A percentile compares a stretch with the other conserved stretches of the same genome.
Evolutionary conservation across 2,113 vertebrate genomes (phyloP).

Genomic region (Monarcha castaneiventris): DNA sequence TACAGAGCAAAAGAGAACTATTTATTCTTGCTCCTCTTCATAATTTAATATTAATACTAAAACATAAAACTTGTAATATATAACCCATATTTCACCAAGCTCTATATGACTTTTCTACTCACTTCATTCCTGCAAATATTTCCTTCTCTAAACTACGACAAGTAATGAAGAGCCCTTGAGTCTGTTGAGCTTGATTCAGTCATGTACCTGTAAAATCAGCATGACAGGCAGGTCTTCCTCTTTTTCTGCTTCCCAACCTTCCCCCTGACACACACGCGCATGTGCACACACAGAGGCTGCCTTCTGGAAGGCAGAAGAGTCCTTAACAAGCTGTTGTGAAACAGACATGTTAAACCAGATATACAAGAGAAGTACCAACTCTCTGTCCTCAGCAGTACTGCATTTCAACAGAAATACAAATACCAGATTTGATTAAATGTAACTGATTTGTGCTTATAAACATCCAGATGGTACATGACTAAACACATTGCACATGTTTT

Average conservation of each 20-base stretch:
- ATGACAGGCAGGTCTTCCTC: not conserved
- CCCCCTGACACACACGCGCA: not conserved
- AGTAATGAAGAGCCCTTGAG: not conserved
- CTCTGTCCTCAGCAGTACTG: not conserved
- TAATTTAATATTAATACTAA: not conserved
- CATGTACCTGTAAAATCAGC: not conserved
- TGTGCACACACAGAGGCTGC: not conserved
- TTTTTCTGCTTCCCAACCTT: conserved; percentile 30
- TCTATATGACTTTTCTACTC: not conserved
- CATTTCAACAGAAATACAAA: conserved; percentile 45
- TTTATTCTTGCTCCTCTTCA: not conserved
- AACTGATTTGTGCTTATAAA: conserved; percentile 62
- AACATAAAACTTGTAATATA: not conserved
- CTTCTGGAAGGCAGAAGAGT: conserved; percentile 11
- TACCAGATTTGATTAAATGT: conserved; percentile 54
- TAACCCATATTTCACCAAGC: not conserved
- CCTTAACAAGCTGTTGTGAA: conserved; percentile 41
- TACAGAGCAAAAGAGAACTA: not conserved
- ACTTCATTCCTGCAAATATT: not conserved
- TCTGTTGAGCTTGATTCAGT: not conserved
- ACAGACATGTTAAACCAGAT: conserved; percentile 20
- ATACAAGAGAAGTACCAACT: not conserved
- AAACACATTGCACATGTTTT: conserved; percentile 68
- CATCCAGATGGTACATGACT: conserved; percentile 67
- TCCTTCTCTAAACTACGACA: not conserved